These are phyloP conservation scores for Phaonia tiefii DNA, from an alignment of 2,888 invertebrate genomes.

Conservation along the genomic window DNA sequence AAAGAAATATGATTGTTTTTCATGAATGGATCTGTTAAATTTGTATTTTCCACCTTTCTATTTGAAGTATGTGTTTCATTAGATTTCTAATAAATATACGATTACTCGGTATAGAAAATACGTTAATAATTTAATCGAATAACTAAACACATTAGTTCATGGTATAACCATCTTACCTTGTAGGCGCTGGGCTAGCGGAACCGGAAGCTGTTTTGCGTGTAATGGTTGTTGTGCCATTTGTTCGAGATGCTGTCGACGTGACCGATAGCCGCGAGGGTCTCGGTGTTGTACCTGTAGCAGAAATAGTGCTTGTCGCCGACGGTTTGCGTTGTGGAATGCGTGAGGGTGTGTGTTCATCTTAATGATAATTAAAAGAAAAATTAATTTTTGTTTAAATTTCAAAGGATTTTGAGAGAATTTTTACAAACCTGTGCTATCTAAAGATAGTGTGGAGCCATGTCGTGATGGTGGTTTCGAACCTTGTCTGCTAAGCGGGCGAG, in stretches of 20 bases:
- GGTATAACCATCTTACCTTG: conserved; percentile 83
- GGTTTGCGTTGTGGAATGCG: conserved; percentile 90
- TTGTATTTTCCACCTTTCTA: too few relatives aligned
- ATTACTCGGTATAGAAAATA: conserved; percentile 13
- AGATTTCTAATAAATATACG: conserved; percentile 60
- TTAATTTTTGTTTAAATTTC: too few relatives aligned
- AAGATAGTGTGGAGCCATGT: conserved; percentile 94
- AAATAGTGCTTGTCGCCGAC: conserved; percentile 82
- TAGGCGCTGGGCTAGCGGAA: conserved; percentile 87
- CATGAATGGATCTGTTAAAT: too few relatives aligned
- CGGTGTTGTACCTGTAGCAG: conserved; percentile 81
- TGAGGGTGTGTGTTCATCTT: conserved; percentile 84
- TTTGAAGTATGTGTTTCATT: too few relatives aligned
- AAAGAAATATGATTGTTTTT: too few relatives aligned
- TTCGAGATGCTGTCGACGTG: conserved; percentile 82
- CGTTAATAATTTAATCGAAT: background rate
- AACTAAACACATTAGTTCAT: background rate
- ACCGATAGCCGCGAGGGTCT: conserved; percentile 82
- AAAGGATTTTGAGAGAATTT: background rate
- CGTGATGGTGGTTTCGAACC: conserved; percentile 96
- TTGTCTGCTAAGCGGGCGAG: conserved; percentile 91
- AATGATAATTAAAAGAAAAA: background rate
- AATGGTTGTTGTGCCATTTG: conserved; percentile 81
- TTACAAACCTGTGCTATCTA: conserved; percentile 91
- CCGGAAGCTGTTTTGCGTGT: conserved; percentile 88